Evolutionary conservation across 1,140 invertebrate species (phyloP), one percentile per base, ranked within the genome.

Genomic region (Hirudo medicinalis): DNA sequence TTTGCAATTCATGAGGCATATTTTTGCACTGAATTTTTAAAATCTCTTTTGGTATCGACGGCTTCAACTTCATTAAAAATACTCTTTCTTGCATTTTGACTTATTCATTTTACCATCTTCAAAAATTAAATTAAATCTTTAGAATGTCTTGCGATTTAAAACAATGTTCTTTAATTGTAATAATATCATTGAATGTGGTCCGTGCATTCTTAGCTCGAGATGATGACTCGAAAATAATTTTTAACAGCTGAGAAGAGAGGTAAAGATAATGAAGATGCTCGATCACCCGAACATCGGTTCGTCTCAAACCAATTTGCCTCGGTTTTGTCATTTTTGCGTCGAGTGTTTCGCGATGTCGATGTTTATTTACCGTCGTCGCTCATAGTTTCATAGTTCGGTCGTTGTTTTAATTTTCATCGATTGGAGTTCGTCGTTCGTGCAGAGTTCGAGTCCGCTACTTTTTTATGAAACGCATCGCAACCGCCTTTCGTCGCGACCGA

Each of bases 201-300:
- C 13, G 43, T 5, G 43, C 43, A 49, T 15, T 49, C 43, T 49
- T 2, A 17, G n/a, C n/a, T n/a, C n/a, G 3, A 49, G 43, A 49
- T 49, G 11, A 49, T 49, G 43, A 49, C 43, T 49, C 11, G 43
- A 49, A 49, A 49, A 5, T 49, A 49, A 49, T 49, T 49, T 63
- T 63, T 1, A 25, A 22, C 57, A 63, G 57, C 19, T 63, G 29
- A 63, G 57, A 11, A 87, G 91, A 74, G 90, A 92, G 86, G 97
- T 99, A 81, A 89, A 94, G 85, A 99, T 99, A 86, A 99, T 99
- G 97, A 99, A 99, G 85, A 94, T 97, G 88, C 86, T 99, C 79
- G 95, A 99, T 86, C 97, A 99, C 89, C 97, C 97, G 78, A 99
- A 99, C 84, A 99, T 99, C 83, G 86, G 86, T 87, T 81, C 83